phyloP scores from a whole-genome alignment of 2,797 vertebrate species.

The Sebastes jordani region DNA sequence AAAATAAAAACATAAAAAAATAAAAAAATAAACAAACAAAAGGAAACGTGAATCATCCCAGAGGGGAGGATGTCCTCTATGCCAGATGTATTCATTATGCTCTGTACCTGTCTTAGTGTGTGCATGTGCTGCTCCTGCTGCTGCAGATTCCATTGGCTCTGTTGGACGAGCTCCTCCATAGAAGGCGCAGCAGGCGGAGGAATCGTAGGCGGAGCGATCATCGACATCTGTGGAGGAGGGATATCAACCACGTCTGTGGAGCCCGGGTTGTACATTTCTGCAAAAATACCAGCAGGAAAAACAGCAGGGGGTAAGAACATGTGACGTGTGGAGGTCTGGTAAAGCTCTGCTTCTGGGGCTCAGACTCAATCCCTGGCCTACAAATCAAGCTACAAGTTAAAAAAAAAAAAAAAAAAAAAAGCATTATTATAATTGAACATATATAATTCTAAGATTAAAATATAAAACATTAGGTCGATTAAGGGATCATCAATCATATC shows the following conservation, averaged over 20 bases:
- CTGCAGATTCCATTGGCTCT: constrained; percentile 97
- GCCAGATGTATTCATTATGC: not conserved
- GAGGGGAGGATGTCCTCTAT: not conserved
- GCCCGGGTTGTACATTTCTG: constrained; percentile 92
- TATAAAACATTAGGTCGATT: not conserved
- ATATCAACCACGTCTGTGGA: constrained; percentile 84
- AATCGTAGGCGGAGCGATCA: constrained; percentile 81
- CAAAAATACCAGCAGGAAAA: constrained; percentile 26
- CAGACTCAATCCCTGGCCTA: not conserved
- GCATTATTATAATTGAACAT: not conserved
- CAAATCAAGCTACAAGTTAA: not conserved
- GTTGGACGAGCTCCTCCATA: constrained; percentile 94
- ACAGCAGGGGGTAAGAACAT: not conserved
- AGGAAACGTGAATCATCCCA: not conserved
- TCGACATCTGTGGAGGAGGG: constrained; percentile 75
- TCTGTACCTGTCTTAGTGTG: constrained; percentile 91
- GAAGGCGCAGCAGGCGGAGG: constrained; percentile 79
- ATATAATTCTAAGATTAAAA: not conserved
- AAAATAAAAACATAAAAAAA: not conserved
- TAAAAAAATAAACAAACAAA: not conserved
- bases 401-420: not conserved
- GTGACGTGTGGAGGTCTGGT: not conserved
- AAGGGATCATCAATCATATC: not conserved
- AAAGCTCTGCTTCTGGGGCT: not conserved
- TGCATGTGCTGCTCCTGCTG: constrained; percentile 97